phyloP scores from a whole-genome alignment of 2,113 vertebrate species.

The Nipponia nippon region DNA sequence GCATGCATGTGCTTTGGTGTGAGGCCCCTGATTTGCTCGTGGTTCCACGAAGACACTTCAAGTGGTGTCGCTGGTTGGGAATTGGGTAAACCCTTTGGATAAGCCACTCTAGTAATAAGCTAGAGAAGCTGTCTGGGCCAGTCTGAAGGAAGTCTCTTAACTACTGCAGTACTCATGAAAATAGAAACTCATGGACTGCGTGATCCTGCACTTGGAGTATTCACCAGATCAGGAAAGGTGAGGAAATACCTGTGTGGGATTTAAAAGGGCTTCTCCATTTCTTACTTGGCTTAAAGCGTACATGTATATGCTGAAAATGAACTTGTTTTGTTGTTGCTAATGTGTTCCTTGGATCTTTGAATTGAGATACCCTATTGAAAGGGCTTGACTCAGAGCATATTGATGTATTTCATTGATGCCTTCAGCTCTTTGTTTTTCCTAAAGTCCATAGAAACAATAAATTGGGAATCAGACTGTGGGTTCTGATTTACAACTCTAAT shows the following conservation, averaged over 20 bases:
- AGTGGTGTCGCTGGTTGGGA: rapidly evolving
- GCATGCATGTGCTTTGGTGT: rapidly evolving
- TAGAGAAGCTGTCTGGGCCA: neutral
- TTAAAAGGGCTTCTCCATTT: neutral
- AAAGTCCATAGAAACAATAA: neutral
- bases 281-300: neutral
- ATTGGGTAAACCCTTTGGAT: neutral
- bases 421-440: neutral
- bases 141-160: neutral
- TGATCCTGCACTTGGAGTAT: neutral
- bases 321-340: neutral
- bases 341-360: neutral
- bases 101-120: neutral
- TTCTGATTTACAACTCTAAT: neutral
- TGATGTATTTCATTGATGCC: neutral
- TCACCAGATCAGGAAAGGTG: neutral
- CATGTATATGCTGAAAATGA: neutral
- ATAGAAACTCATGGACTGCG: neutral
- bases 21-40: neutral
- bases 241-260: neutral
- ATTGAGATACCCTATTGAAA: neutral
- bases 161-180: neutral
- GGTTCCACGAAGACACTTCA: neutral
- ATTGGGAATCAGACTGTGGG: neutral
- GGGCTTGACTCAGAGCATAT: neutral